A percentile compares a stretch with the other conserved stretches of the same genome.
These are phyloP conservation scores for Tarsius wallacei DNA, from an alignment of 2,797 vertebrate genomes.

Conservation along the genomic window DNA sequence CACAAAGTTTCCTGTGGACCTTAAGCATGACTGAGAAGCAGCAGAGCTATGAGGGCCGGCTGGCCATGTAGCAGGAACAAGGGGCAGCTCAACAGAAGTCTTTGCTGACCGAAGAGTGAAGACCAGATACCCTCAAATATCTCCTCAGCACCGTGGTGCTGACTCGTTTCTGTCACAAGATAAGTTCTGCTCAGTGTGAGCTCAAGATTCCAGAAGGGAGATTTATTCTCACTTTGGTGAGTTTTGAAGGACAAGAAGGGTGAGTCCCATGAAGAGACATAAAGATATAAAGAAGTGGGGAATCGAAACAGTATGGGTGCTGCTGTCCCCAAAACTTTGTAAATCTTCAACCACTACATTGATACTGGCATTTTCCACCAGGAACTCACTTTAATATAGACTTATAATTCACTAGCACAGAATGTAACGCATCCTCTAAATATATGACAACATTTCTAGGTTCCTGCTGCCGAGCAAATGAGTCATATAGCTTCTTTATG, in stretches of 20 bases:
- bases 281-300: not conserved
- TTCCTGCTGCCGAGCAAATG: not conserved
- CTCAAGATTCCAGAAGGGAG: not conserved
- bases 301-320: not conserved
- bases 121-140: not conserved
- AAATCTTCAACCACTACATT: not conserved
- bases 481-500: not conserved
- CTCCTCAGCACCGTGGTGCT: not conserved
- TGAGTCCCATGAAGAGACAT: not conserved
- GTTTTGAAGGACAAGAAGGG: not conserved
- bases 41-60: not conserved
- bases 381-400: not conserved
- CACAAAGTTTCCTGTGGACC: not conserved
- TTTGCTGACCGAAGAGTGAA: not conserved
- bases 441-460: not conserved
- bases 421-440: not conserved
- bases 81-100: not conserved
- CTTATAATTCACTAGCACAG: not conserved
- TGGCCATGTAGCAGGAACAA: not conserved
- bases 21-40: not conserved
- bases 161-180: not conserved
- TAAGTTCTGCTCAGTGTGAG: not conserved
- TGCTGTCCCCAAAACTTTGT: not conserved
- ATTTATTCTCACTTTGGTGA: constrained; percentile 1
- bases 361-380: not conserved